These are phyloP conservation scores for Thermophis baileyi DNA, from an alignment of 2,113 vertebrate species.

Conservation along the genomic window DNA sequence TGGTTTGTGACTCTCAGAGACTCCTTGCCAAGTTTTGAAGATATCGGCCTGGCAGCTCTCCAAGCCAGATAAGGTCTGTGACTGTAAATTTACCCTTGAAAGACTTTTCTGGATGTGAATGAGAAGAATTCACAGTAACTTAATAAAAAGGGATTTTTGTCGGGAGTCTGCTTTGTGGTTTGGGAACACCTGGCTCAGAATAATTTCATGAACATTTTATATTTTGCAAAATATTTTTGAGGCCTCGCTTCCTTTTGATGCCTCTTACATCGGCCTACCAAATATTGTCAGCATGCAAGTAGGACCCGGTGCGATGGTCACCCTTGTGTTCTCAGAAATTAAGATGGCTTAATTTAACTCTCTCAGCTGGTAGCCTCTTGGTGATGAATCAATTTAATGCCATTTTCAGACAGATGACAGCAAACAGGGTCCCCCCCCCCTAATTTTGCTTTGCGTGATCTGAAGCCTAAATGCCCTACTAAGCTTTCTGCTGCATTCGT, in stretches of 20 bases:
- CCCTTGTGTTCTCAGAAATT: neutral
- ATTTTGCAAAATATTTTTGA: neutral
- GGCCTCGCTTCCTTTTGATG: neutral
- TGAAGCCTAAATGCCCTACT: neutral
- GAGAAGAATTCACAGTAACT: too few relatives aligned
- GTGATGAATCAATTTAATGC: neutral
- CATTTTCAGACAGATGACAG: neutral
- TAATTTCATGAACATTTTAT: neutral
- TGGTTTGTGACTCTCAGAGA: too few relatives aligned
- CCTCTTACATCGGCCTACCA: neutral
- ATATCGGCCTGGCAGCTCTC: too few relatives aligned
- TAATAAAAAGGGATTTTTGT: too few relatives aligned
- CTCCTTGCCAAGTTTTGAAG: too few relatives aligned
- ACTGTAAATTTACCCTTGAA: too few relatives aligned
- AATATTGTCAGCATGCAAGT: neutral
- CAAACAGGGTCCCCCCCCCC: too few relatives aligned
- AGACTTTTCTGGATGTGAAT: too few relatives aligned
- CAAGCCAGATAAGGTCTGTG: too few relatives aligned
- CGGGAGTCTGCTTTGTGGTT: too few relatives aligned
- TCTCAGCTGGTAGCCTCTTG: neutral
- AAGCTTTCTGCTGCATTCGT: rapidly evolving
- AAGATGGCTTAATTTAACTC: neutral
- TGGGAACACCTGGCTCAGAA: too few relatives aligned
- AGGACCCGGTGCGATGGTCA: neutral
- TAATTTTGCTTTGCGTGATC: neutral